phyloP scores from a whole-genome alignment of 2,888 invertebrate genomes.

The Trypoxylon attenuatum region DNA sequence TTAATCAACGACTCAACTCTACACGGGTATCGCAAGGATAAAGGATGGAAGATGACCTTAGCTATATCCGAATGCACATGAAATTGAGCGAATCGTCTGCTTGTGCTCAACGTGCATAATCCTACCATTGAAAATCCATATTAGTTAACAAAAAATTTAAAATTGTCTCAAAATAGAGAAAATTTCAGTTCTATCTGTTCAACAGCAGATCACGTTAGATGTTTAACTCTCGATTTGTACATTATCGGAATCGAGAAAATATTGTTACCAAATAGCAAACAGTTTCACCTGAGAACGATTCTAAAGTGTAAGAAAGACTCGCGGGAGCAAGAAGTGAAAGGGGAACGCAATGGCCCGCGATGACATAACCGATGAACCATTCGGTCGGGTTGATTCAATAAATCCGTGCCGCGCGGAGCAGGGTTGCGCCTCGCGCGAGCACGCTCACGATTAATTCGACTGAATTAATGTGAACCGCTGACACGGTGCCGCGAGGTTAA shows the following conservation, averaged over 20 bases:
- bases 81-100: no score
- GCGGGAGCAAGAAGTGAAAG: conserved; percentile 20
- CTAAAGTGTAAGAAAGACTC: not conserved
- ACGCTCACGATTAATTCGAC: conserved; percentile 70
- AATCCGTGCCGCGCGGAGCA: conserved; percentile 68
- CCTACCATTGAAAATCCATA: no score
- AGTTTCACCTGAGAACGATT: not conserved
- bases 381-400: conserved; percentile 73
- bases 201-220: no score
- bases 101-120: no score
- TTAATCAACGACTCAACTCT: not conserved
- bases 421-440: conserved; percentile 64
- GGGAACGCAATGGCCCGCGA: conserved; percentile 35
- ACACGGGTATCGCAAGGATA: not conserved
- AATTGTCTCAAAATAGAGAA: not conserved
- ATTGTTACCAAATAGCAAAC: no score
- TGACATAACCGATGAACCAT: conserved; percentile 68
- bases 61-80: no score
- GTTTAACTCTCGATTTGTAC: no score
- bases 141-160: no score
- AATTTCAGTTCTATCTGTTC: not conserved
- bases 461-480: conserved; percentile 72
- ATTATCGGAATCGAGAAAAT: no score
- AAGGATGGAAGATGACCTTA: no score
- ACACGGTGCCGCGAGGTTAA: conserved; percentile 63